A percentile compares a stretch with the other conserved stretches of the same genome.
Evolutionary conservation across 2,888 invertebrate genomes (phyloP).

Genomic region (Apamea sordens): DNA sequence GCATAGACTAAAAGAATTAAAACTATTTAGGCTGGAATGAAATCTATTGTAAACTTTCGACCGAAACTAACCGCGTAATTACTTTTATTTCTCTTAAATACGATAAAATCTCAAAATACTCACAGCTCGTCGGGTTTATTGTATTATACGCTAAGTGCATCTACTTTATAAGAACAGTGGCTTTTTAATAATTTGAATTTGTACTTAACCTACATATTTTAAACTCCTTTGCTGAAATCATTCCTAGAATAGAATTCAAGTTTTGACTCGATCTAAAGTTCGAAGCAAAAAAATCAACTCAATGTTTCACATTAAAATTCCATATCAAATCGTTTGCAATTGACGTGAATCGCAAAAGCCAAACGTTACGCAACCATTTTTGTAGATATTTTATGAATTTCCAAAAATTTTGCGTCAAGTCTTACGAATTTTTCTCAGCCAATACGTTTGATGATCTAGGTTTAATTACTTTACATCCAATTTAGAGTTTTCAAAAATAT

Average conservation of each 20-base stretch:
- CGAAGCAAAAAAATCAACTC: conserved; percentile 66
- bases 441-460: conserved; percentile 84
- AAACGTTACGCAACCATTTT: conserved; percentile 62
- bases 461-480: conserved; percentile 83
- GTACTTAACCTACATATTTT: conserved; percentile 88
- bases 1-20: conserved; percentile 82
- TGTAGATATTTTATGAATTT: conserved; percentile 67
- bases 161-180: conserved; percentile 91
- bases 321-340: conserved; percentile 63
- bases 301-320: conserved; percentile 59
- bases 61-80: conserved; percentile 83
- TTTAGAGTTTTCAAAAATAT: conserved; percentile 90
- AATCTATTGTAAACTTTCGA: conserved; percentile 83
- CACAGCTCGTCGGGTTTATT: conserved; percentile 90
- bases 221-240: conserved; percentile 81
- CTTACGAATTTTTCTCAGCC: conserved; percentile 75
- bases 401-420: conserved; percentile 58
- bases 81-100: conserved; percentile 85
- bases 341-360: conserved; percentile 64
- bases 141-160: conserved; percentile 89
- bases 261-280: conserved; percentile 73
- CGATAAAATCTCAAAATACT: conserved; percentile 91
- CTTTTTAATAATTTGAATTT: conserved; percentile 89
- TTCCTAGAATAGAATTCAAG: conserved; percentile 77
- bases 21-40: conserved; percentile 88